Evolutionary conservation across 2,113 vertebrate species (phyloP).

Genomic region (Aphyosemion australe): DNA sequence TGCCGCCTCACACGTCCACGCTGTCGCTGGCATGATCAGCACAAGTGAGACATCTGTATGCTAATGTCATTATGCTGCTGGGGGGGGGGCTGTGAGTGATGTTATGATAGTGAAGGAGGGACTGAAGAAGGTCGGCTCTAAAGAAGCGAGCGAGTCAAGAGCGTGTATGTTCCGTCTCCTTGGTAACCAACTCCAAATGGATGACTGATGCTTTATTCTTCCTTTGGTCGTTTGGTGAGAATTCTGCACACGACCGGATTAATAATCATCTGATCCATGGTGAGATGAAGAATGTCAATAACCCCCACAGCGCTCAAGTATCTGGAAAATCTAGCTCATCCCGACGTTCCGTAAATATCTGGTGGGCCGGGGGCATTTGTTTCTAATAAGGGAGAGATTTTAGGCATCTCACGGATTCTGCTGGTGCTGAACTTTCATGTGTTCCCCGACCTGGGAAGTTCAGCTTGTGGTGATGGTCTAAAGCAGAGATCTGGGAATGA

Average conservation of each 20-base stretch:
- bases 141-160: slow-evolving; percentile 62
- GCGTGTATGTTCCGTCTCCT: slow-evolving; percentile 56
- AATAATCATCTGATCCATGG: slow-evolving; percentile 23
- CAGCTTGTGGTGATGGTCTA: too few relatives aligned
- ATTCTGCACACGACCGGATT: not conserved
- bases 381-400: too few relatives aligned
- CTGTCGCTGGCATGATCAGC: slow-evolving; percentile 46
- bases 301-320: slow-evolving; percentile 16
- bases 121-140: slow-evolving; percentile 58
- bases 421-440: not conserved
- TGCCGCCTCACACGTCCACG: slow-evolving; percentile 8
- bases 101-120: slow-evolving; percentile 67
- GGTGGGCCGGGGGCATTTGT: not conserved
- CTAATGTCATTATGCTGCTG: slow-evolving; percentile 81
- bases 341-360: not conserved
- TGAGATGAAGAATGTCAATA: slow-evolving; percentile 16
- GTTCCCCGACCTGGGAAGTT: too few relatives aligned
- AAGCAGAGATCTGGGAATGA: too few relatives aligned
- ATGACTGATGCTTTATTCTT: slow-evolving; percentile 34
- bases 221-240: slow-evolving; percentile 11
- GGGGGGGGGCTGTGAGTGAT: slow-evolving; percentile 60
- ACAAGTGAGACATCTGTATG: slow-evolving; percentile 87
- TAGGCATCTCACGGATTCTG: not conserved
- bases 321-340: slow-evolving; percentile 12
- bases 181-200: slow-evolving; percentile 56